Evolutionary conservation across 2,113 vertebrate species (phyloP).

Genomic region (Brevimyrus niger): DNA sequence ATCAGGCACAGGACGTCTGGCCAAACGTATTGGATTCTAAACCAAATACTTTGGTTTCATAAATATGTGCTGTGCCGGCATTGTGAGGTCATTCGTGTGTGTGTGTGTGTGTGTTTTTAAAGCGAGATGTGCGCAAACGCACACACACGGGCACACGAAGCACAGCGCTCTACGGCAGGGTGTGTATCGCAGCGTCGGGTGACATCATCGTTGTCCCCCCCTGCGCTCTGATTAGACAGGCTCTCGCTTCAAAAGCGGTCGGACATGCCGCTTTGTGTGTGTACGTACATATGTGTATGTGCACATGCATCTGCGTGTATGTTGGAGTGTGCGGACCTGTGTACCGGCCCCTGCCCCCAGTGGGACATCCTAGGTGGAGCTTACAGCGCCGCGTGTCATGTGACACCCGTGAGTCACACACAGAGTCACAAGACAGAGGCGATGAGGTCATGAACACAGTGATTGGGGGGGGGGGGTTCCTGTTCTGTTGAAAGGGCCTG

Average conservation of each 20-base stretch:
- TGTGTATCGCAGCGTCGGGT: background rate
- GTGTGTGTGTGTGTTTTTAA: background rate
- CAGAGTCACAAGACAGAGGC: background rate
- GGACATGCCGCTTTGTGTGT: background rate
- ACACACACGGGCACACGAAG: background rate
- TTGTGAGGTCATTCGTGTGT: background rate
- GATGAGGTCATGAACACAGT: background rate
- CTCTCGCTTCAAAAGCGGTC: background rate
- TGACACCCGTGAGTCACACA: background rate
- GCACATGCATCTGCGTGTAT: background rate
- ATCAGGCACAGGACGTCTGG: background rate
- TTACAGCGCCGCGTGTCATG: background rate
- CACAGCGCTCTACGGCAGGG: background rate
- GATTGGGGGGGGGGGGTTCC: background rate
- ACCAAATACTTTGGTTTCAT: background rate
- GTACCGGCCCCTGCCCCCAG: background rate
- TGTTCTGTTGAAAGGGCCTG: background rate
- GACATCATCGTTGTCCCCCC: background rate
- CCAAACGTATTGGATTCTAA: background rate
- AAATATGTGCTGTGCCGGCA: constrained; percentile 1
- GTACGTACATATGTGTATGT: background rate
- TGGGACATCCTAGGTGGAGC: background rate
- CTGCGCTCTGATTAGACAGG: background rate
- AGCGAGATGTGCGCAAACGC: background rate
- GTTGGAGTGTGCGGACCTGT: background rate